These are phyloP conservation scores for Alsophila aescularia DNA, from an alignment of 2,888 invertebrate genomes.

Conservation along the genomic window DNA sequence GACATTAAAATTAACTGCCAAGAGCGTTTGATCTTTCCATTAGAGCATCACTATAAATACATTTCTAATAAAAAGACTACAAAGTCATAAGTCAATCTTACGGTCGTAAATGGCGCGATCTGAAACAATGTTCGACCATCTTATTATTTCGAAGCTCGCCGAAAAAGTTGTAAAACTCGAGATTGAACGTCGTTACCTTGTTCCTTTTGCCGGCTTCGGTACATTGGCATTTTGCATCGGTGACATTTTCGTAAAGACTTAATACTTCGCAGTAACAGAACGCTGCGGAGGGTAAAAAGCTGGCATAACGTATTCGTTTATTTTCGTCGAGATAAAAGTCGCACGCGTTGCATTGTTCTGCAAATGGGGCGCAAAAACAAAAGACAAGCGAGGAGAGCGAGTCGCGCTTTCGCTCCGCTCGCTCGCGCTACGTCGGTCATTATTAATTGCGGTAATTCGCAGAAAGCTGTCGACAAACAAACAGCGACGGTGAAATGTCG, in stretches of 20 bases:
- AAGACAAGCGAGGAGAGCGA: slow-evolving; percentile 44
- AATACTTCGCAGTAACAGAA: slow-evolving; percentile 40
- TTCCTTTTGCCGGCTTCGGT: slow-evolving; percentile 39
- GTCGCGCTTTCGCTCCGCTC: slow-evolving; percentile 46
- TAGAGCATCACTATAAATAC: slow-evolving; percentile 78
- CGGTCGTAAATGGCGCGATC: slow-evolving; percentile 48
- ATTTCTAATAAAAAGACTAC: slow-evolving; percentile 68
- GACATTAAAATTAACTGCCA: slow-evolving; percentile 83
- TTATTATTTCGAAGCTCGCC: slow-evolving; percentile 28
- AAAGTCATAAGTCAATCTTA: slow-evolving; percentile 70
- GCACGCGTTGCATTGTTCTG: slow-evolving; percentile 74
- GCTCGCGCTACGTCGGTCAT: slow-evolving; percentile 58
- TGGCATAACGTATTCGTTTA: slow-evolving; percentile 59
- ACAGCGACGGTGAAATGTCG: slow-evolving; percentile 61
- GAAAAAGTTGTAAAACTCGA: slow-evolving; percentile 44
- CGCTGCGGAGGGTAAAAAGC: slow-evolving; percentile 54
- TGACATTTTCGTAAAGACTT: slow-evolving; percentile 49
- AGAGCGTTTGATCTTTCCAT: slow-evolving; percentile 83
- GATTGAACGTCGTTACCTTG: slow-evolving; percentile 46
- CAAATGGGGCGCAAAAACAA: slow-evolving; percentile 76
- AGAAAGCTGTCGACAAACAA: slow-evolving; percentile 71
- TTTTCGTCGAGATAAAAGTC: slow-evolving; percentile 72
- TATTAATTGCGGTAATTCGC: slow-evolving; percentile 79
- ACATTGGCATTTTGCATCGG: slow-evolving; percentile 49
- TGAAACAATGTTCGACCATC: slow-evolving; percentile 53